phyloP scores from a whole-genome alignment of 2,888 invertebrate genomes.

The Thera britannica region DNA sequence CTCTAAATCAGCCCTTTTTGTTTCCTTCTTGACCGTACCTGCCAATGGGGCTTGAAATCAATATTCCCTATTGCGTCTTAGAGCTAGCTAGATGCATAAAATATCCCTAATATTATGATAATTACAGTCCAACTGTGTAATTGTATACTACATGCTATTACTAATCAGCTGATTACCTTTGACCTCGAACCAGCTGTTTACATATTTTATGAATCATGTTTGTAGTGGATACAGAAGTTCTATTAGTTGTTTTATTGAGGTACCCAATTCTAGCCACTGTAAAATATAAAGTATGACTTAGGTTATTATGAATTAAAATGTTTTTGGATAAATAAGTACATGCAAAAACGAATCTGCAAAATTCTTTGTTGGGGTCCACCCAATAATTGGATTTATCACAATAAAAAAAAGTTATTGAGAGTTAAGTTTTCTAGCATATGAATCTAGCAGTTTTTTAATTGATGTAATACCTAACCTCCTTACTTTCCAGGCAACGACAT shows the following conservation, averaged over 20 bases:
- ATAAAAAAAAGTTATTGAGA: too few species aligned
- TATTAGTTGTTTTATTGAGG: too few species aligned
- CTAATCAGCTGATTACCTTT: conserved; percentile 79
- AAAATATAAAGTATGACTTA: too few species aligned
- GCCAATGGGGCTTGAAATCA: conserved; percentile 43
- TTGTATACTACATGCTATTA: conserved; percentile 37
- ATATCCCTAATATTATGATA: too few species aligned
- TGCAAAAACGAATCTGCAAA: too few species aligned
- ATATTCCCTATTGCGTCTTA: conserved; percentile 12
- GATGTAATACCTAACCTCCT: background rate
- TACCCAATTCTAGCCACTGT: background rate
- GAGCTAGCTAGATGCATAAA: too few species aligned
- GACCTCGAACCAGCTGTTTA: conserved; percentile 75
- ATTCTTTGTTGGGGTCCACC: too few species aligned
- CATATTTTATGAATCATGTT: background rate
- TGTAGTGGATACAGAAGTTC: background rate
- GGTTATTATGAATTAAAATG: too few species aligned
- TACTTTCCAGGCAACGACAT: conserved; percentile 88
- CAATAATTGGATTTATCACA: too few species aligned
- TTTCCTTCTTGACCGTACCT: conserved; percentile 26
- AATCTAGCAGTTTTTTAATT: background rate
- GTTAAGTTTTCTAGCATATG: background rate
- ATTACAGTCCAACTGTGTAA: background rate
- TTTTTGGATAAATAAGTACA: too few species aligned
- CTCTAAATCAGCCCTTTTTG: background rate